phyloP scores from a whole-genome alignment of 2,888 invertebrate genomes.

The Craniophora ligustri region DNA sequence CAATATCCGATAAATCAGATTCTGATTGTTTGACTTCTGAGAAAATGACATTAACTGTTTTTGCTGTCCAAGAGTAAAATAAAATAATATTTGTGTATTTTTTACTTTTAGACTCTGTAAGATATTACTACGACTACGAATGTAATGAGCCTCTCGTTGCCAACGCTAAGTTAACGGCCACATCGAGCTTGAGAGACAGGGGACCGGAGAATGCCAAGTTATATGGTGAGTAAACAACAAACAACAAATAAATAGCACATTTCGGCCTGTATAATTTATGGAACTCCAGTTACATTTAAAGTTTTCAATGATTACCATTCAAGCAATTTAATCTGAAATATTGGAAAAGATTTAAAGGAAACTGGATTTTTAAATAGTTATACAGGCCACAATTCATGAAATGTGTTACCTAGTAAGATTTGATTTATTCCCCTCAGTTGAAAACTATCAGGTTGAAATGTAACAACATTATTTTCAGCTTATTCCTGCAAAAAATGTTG shows the following conservation, averaged over 20 bases:
- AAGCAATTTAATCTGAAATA: too few relatives aligned
- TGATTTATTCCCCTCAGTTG: neutral
- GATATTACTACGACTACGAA: constrained; percentile 89
- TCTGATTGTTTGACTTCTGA: too few relatives aligned
- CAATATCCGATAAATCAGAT: constrained; percentile 26
- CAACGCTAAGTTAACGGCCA: constrained; percentile 92
- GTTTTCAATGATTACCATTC: neutral
- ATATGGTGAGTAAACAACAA: constrained; percentile 91
- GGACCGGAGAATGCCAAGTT: constrained; percentile 95
- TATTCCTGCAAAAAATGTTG: constrained; percentile 9
- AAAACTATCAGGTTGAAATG: neutral
- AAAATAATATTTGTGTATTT: neutral
- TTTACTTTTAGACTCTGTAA: constrained; percentile 75
- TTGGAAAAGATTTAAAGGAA: too few relatives aligned
- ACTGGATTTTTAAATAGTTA: neutral
- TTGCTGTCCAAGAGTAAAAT: neutral
- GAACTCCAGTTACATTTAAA: neutral
- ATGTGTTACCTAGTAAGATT: neutral
- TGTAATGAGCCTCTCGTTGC: constrained; percentile 94
- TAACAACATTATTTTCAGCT: neutral
- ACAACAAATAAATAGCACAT: constrained; percentile 8
- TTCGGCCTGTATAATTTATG: constrained; percentile 10
- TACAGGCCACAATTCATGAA: constrained; percentile 6
- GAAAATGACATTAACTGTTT: constrained; percentile 19
- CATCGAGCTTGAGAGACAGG: constrained; percentile 93